These are phyloP conservation scores for Myiopsitta monachus DNA, from an alignment of 2,113 vertebrate genomes.

Conservation along the genomic window DNA sequence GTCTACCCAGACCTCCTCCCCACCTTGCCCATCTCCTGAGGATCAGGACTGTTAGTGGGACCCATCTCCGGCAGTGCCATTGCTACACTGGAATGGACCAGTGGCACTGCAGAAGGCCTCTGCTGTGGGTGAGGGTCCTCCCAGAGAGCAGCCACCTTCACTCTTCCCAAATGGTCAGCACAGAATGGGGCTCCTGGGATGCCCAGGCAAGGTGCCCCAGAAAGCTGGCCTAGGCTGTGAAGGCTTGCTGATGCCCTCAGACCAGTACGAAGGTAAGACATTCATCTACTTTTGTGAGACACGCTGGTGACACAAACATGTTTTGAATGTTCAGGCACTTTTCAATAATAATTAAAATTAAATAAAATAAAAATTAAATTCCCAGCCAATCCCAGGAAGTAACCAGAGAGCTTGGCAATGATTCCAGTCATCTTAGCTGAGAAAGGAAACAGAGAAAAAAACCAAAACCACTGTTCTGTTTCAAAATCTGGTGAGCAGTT, in stretches of 20 bases:
- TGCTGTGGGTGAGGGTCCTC: neutral
- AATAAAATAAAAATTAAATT: neutral
- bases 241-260: neutral
- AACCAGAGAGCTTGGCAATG: neutral
- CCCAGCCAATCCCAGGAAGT: neutral
- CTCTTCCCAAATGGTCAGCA: accelerated
- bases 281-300: neutral
- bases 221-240: neutral
- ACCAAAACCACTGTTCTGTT: neutral
- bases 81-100: neutral
- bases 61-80: neutral
- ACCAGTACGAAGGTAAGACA: accelerated
- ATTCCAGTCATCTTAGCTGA: neutral
- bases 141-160: accelerated
- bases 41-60: too few relatives aligned
- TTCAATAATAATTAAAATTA: neutral
- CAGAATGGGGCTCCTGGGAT: accelerated
- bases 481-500: neutral
- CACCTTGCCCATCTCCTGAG: neutral
- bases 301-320: accelerated
- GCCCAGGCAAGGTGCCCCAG: accelerated
- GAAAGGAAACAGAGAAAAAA: neutral
- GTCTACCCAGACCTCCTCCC: too few relatives aligned
- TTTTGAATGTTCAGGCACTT: neutral
- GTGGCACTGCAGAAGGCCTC: neutral